Conservation (phyloP, 1,140 invertebrate genomes). For the Drosophila malerkotliana region DNA sequence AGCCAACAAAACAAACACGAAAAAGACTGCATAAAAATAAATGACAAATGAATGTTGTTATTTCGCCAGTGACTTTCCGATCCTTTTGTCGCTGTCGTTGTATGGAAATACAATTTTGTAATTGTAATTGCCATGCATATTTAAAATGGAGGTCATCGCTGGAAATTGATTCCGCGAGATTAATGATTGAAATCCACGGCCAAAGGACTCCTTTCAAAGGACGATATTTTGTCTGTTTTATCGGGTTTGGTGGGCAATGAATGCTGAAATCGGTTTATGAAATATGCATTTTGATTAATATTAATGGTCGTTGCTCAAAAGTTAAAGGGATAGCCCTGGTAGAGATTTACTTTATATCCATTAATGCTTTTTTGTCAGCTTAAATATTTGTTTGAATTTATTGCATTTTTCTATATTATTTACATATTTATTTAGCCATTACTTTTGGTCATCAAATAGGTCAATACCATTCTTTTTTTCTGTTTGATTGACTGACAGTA, state of each 20-base stretch:
- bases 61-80: conserved; percentile 1
- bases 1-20: conserved; percentile 23
- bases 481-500: conserved; percentile 65
- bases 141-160: conserved; percentile 56
- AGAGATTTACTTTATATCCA: not conserved
- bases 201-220: conserved; percentile 5
- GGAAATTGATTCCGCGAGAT: conserved; percentile 52
- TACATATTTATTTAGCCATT: not conserved
- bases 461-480: not conserved
- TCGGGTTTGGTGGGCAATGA: conserved; percentile 31
- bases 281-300: conserved; percentile 51
- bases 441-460: no score
- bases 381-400: conserved; percentile 1
- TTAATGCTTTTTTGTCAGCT: not conserved
- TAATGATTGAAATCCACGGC: conserved; percentile 46
- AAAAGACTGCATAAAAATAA: conserved; percentile 30
- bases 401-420: not conserved
- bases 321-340: conserved; percentile 1
- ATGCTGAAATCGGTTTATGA: conserved; percentile 43
- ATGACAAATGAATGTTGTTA: conserved; percentile 56
- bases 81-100: conserved; percentile 6
- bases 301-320: conserved; percentile 27
- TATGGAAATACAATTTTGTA: conserved; percentile 56
- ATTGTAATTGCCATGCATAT: conserved; percentile 57
- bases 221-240: conserved; percentile 41